Conservation (phyloP, 2,888 invertebrate species). For the Patella pellucida region DNA sequence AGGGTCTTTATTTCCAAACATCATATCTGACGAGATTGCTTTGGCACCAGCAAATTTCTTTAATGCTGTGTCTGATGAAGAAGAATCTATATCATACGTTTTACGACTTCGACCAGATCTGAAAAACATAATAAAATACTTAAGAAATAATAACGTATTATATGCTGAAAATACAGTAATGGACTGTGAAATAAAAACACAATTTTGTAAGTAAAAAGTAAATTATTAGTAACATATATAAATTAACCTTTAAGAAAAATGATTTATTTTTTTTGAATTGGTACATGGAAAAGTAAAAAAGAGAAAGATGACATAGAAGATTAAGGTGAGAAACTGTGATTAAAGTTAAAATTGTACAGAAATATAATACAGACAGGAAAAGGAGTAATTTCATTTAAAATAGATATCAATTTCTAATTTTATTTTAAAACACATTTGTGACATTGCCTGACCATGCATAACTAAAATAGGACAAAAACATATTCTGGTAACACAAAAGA, state of each 20-base stretch:
- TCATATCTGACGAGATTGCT: slow-evolving; percentile 97
- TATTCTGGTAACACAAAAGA: no score
- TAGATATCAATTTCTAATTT: no score
- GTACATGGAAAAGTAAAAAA: neutral
- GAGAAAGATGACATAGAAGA: slow-evolving; percentile 7
- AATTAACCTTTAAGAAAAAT: no score
- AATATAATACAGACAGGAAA: no score
- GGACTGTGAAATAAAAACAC: neutral
- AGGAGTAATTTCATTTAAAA: no score
- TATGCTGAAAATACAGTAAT: neutral
- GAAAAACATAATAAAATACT: slow-evolving; percentile 17
- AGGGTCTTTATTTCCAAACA: slow-evolving; percentile 82
- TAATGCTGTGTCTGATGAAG: slow-evolving; percentile 76
- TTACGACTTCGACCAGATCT: slow-evolving; percentile 61
- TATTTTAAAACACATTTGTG: no score
- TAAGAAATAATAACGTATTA: neutral
- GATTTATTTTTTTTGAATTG: neutral
- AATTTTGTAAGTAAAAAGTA: neutral
- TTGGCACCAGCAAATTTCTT: slow-evolving; percentile 98
- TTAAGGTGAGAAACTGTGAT: no score
- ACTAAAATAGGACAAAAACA: no score
- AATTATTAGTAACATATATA: no score
- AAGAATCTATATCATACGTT: slow-evolving; percentile 43
- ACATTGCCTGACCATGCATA: no score
- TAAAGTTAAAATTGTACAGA: no score